Evolutionary conservation across 2,888 invertebrate genomes (phyloP), one percentile per base, ranked within the genome.

Genomic region (Galerucella pusilla): DNA sequence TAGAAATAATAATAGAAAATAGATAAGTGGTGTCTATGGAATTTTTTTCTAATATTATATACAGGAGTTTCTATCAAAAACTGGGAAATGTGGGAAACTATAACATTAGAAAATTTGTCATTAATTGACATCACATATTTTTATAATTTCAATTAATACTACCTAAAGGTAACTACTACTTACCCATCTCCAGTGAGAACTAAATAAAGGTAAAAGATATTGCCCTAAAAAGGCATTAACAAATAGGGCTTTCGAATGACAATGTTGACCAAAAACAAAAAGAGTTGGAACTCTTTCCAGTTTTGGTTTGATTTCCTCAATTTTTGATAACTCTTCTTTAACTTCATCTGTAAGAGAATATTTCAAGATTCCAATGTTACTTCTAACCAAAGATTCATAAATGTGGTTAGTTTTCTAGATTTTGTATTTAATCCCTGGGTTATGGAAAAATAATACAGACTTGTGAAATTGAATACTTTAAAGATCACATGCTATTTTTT

Each of bases 181-280:
- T 78, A 94, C 92, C 92, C 92, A 93, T 86, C 94, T 88, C 88
- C 93, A 93, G 1, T 90, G 89, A 16, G 90, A 88, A 11, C 90
- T 90, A 76, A 88, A 85, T 0, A 90, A 79, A 59, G 95, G 95
- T 75, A 96, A 88, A 75, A 95, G 88, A 35, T 89, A 87, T 74
- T 91, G 89, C 0, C 92, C 92, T 69, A 96, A 89, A 66, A 96
- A 87, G 75, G 91, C 91, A 86, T 96, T 96, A 16, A 94, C 90
- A 71, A 96, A 88, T 10, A 92, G 88, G 0, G 93, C 93, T 83
- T 93, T 92, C 0, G 93, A 93, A 77, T 91, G 90, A n/a, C 90
- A 90, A 72, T 90, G 91, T 80, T 92, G 93, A 45, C 96, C 96
- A 76, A 94, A 88, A 12, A 96, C 87, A n/a, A 96, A 90, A 68